These are phyloP conservation scores for Erynnis tages DNA, from an alignment of 2,888 invertebrate species.

Conservation along the genomic window DNA sequence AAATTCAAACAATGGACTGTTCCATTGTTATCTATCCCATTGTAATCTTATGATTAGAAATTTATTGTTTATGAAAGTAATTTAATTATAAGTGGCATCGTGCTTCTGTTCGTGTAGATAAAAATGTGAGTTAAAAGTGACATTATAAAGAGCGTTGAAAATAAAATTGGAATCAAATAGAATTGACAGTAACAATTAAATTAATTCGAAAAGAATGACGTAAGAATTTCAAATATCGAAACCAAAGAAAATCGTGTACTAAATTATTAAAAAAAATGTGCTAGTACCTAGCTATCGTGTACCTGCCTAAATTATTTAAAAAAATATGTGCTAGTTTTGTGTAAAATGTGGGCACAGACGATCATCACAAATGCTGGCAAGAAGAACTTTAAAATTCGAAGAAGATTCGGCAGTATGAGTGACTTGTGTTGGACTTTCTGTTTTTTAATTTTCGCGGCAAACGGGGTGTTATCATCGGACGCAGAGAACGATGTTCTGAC, in stretches of 20 bases:
- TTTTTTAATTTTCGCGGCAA: constrained; percentile 42
- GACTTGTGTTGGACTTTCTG: constrained; percentile 38
- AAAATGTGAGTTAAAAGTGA: too few species aligned
- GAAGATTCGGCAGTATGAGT: constrained; percentile 33
- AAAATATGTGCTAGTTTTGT: constrained; percentile 42
- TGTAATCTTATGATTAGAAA: too few species aligned
- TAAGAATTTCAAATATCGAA: not conserved
- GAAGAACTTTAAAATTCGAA: constrained; percentile 43
- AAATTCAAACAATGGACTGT: not conserved
- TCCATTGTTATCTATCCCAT: too few species aligned
- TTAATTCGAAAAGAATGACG: constrained; percentile 9
- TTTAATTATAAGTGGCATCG: too few species aligned
- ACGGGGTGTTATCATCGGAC: constrained; percentile 52
- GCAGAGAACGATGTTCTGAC: constrained; percentile 71
- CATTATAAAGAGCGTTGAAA: not conserved
- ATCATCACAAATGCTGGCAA: constrained; percentile 46
- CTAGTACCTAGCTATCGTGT: too few species aligned
- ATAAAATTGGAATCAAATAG: not conserved
- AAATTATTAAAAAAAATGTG: not conserved
- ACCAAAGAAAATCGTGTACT: not conserved
- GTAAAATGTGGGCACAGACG: constrained; percentile 48
- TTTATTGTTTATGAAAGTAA: too few species aligned
- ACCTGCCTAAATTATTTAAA: not conserved
- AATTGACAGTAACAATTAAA: not conserved
- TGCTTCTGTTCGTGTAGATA: not conserved